Evolutionary conservation across 2,113 vertebrate species (phyloP).

Genomic region (Ictidomys tridecemlineatus): DNA sequence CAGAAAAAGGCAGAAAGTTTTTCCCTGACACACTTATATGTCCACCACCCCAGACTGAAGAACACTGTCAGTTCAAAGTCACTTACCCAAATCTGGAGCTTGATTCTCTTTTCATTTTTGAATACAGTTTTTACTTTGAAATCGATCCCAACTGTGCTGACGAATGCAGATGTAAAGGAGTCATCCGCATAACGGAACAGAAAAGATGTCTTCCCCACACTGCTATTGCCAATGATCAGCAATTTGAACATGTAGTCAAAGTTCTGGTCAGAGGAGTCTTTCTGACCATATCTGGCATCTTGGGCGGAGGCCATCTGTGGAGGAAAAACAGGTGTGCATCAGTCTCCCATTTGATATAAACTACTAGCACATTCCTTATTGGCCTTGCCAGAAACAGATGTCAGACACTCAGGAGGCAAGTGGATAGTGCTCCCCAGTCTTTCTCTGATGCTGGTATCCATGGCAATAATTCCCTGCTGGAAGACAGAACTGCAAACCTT

Average conservation of each 20-base stretch:
- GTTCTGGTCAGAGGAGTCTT: conserved; percentile 95
- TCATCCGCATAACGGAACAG: conserved; percentile 98
- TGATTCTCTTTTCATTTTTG: conserved; percentile 99
- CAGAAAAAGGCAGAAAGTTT: background rate
- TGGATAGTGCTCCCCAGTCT: background rate
- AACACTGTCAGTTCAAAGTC: conserved; percentile 13
- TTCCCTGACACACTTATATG: background rate
- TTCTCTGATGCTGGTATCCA: conserved; percentile 64
- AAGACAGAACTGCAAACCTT: conserved; percentile 71
- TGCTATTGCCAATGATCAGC: conserved; percentile 97
- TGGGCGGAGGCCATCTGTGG: conserved; percentile 94
- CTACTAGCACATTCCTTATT: conserved; percentile 66
- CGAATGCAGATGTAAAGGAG: conserved; percentile 98
- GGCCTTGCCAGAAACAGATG: conserved; percentile 66
- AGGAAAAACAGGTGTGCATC: background rate
- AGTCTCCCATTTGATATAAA: conserved; percentile 13
- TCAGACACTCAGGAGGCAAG: conserved; percentile 60
- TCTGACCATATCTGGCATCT: conserved; percentile 92
- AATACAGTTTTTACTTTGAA: conserved; percentile 99
- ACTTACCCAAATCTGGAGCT: conserved; percentile 99
- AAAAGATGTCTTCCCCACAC: conserved; percentile 96
- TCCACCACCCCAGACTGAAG: background rate
- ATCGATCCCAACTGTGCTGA: conserved; percentile 99
- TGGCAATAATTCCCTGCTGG: conserved; percentile 62
- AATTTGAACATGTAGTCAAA: conserved; percentile 98